Evolutionary conservation across 2,888 invertebrate species (phyloP).

Genomic region (Platycheirus albimanus): DNA sequence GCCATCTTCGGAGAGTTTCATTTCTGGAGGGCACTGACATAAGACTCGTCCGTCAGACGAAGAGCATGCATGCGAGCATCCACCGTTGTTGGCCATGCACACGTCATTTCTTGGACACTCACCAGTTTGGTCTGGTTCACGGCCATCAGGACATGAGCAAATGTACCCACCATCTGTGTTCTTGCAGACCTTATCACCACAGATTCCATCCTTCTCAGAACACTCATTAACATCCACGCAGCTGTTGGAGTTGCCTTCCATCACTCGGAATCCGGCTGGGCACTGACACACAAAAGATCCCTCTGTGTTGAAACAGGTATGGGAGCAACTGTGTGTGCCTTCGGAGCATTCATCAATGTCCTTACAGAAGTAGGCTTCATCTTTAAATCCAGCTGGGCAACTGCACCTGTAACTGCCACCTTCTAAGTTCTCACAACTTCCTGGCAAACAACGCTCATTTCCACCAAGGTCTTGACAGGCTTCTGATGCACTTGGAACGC

Average conservation of each 20-base stretch:
- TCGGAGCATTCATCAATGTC: conserved; percentile 84
- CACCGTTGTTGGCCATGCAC: conserved; percentile 83
- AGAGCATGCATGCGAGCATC: conserved; percentile 85
- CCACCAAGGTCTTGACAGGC: conserved; percentile 78
- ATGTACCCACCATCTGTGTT: conserved; percentile 83
- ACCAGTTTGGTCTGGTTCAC: conserved; percentile 79
- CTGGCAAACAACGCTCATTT: conserved; percentile 79
- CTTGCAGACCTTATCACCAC: conserved; percentile 80
- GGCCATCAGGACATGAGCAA: conserved; percentile 84
- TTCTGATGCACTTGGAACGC: conserved; percentile 80
- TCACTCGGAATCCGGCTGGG: conserved; percentile 80
- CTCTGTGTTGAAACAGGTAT: conserved; percentile 84
- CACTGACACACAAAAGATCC: conserved; percentile 84
- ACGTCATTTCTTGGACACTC: conserved; percentile 81
- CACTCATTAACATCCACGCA: conserved; percentile 84
- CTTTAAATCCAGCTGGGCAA: conserved; percentile 82
- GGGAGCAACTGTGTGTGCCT: conserved; percentile 83
- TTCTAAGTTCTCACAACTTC: conserved; percentile 79
- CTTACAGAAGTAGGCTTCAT: conserved; percentile 79
- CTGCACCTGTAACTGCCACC: conserved; percentile 83
- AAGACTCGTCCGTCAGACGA: conserved; percentile 83
- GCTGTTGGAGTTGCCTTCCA: conserved; percentile 72
- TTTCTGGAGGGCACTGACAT: conserved; percentile 82
- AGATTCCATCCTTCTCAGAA: conserved; percentile 77
- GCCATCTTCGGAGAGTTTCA: conserved; percentile 82